Conservation (phyloP, 1,140 invertebrate species). For the Brevipalpus yothersi region DNA sequence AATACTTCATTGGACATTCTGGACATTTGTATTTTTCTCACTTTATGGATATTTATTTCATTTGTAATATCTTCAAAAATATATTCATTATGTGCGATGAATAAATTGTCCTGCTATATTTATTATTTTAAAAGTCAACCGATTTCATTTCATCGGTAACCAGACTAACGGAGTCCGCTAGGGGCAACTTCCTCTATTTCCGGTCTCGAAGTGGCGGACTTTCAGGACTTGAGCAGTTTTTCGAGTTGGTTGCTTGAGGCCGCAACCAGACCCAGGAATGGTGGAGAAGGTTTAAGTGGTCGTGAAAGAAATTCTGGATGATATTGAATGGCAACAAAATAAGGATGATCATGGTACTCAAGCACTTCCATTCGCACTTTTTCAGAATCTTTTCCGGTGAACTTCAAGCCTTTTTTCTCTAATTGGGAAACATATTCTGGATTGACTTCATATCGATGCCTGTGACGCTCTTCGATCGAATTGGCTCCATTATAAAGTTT, state of each 20-base stretch:
- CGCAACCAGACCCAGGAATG: constrained; percentile 68
- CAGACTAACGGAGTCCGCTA: too few species aligned
- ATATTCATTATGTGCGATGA: too few species aligned
- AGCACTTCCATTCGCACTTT: constrained; percentile 54
- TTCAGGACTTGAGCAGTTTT: too few species aligned
- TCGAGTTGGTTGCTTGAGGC: neutral
- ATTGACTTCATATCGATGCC: constrained; percentile 82
- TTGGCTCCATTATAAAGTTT: constrained; percentile 36
- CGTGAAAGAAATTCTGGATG: constrained; percentile 92
- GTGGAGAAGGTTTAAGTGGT: constrained; percentile 74
- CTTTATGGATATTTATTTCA: too few species aligned
- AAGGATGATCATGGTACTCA: constrained; percentile 47
- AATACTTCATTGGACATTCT: too few species aligned
- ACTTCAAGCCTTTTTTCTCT: constrained; percentile 57
- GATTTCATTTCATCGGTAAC: too few species aligned
- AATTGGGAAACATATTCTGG: constrained; percentile 50
- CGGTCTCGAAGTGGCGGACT: too few species aligned
- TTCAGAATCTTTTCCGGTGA: constrained; percentile 48
- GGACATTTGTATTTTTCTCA: too few species aligned
- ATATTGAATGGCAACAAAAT: constrained; percentile 85
- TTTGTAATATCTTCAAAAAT: too few species aligned
- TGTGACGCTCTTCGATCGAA: constrained; percentile 75
- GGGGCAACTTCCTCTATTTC: too few species aligned
- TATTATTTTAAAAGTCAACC: too few species aligned
- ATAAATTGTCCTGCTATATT: too few species aligned